These are phyloP conservation scores for Papilio protenor DNA, from an alignment of 2,888 invertebrate species.

Conservation along the genomic window DNA sequence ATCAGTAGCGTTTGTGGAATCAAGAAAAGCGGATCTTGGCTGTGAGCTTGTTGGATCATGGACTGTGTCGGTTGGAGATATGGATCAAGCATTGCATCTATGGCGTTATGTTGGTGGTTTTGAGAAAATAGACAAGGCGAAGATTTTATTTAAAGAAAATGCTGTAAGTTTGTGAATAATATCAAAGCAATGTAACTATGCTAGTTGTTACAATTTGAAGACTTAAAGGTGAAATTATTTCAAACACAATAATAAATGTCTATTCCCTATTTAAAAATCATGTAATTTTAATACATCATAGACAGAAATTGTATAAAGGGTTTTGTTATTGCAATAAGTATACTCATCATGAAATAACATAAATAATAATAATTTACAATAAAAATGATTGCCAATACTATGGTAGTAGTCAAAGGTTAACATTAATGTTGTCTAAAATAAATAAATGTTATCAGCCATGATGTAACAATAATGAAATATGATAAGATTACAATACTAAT, in stretches of 20 bases:
- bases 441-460: constrained; percentile 15
- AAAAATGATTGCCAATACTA: background rate
- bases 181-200: background rate
- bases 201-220: too few species aligned
- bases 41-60: constrained; percentile 97
- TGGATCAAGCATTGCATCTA: constrained; percentile 98
- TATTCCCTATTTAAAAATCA: too few species aligned
- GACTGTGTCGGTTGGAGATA: constrained; percentile 97
- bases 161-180: constrained; percentile 77
- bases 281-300: too few species aligned
- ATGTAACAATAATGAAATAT: constrained; percentile 19
- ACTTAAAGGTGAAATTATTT: too few species aligned
- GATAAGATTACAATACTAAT: constrained; percentile 10
- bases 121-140: constrained; percentile 92
- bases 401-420: constrained; percentile 6
- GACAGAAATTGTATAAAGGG: too few species aligned
- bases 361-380: too few species aligned
- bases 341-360: background rate
- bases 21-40: constrained; percentile 88
- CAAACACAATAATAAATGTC: too few species aligned
- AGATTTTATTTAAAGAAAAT: constrained; percentile 87
- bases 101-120: constrained; percentile 98
- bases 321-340: too few species aligned
- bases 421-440: background rate
- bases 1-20: constrained; percentile 90